Base-by-base conservation (phyloP, 2,797 vertebrate species). In the Pampus argenteus region DNA sequence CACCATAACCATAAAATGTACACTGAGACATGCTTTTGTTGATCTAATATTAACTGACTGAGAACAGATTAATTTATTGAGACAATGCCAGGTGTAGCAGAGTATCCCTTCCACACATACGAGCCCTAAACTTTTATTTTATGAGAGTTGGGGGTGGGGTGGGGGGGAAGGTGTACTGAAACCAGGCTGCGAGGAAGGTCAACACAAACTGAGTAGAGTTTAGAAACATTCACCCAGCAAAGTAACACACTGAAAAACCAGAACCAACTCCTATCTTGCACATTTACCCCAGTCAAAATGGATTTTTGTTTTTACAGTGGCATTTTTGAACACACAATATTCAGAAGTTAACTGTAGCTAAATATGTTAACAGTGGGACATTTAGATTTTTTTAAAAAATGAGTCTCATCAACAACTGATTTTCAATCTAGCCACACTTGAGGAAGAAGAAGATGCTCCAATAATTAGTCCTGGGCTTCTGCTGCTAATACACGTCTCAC, bases 21-120 rank as follows among this genome's bases (percentile, higher is more conserved):
- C 13, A 20, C 3, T 51, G 40, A 79, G 74, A 66, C 6, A 8
- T 72, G 36, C 49, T 68, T 78, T 74, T 66, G 36, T 65, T 79
- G 61, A 67, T 51, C 64, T 71, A 47, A 61, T 47, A 60, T 26
- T 56, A 44, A 71, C 34, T 50, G 55, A 74, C n/a, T 36, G 52
- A 66, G 13, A 51, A 50, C 4, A 18, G 3, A 13, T 63, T 45
- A 65, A 74, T 56, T 36, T 23, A 58, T 58, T 49, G 34, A 40
- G 36, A 69, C n/a, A 55, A 75, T 65, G 62, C 65, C 49, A 77
- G 73, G 77, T 84, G 84, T 88, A 82, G 84, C 81, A 87, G 48
- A 82, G 59, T 31, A 23, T 72, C 52, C 65, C 71, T 56, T 42
- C 28, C 26, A 71, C 34, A 60, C 26, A 40, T 18, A 34, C 34